A percentile compares a stretch with the other conserved stretches of the same genome.
These are phyloP conservation scores for Ips typographus DNA, from an alignment of 1,140 invertebrate species.

Conservation along the genomic window DNA sequence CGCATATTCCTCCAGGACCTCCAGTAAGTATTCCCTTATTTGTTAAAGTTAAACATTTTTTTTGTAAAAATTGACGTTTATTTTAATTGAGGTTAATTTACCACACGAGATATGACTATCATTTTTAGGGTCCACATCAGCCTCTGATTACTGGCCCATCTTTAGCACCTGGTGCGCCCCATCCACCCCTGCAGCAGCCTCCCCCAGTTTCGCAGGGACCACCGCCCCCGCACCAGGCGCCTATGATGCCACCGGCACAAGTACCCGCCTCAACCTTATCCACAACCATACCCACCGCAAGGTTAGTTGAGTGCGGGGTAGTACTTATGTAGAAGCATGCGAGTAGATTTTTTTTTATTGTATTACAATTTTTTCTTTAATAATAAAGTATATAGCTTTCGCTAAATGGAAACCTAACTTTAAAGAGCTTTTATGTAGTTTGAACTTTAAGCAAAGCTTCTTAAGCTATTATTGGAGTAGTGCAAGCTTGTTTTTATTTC, in stretches of 20 bases:
- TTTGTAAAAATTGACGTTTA: no score
- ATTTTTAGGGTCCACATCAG: not conserved
- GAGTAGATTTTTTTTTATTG: not conserved
- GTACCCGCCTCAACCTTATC: constrained; percentile 51
- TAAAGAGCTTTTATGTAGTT: no score
- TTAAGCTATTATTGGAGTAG: no score
- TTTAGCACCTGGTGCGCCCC: constrained; percentile 10
- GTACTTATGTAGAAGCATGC: not conserved
- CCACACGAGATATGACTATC: no score
- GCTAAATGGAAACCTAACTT: not conserved
- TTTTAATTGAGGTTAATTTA: no score
- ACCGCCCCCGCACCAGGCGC: constrained; percentile 34
- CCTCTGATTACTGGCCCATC: no score
- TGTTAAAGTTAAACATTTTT: not conserved
- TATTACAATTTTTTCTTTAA: no score
- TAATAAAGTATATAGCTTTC: no score
- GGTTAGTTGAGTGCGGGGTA: constrained; percentile 13
- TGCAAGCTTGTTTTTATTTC: no score
- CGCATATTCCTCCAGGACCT: constrained; percentile 2
- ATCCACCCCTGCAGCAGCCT: constrained; percentile 26
- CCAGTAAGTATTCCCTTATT: not conserved
- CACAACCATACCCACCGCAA: constrained; percentile 45
- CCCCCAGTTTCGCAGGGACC: constrained; percentile 32
- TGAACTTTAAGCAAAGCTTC: no score
- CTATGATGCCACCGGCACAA: constrained; percentile 58